These are phyloP conservation scores for Chaetodon trifasciatus DNA, from an alignment of 2,797 vertebrate species.

Conservation along the genomic window DNA sequence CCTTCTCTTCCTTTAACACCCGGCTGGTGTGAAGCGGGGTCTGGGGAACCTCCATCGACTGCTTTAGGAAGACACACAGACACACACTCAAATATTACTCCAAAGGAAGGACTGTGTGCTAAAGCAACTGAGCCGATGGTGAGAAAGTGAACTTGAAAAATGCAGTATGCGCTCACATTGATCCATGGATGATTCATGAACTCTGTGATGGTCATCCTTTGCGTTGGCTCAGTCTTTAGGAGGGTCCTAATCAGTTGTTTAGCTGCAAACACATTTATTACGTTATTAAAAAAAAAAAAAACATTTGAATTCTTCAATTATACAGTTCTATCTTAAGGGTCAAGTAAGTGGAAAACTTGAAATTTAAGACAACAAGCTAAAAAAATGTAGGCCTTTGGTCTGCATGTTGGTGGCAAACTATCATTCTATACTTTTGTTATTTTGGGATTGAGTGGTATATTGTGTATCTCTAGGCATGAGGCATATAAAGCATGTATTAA, in stretches of 20 bases:
- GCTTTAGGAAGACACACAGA: constrained; percentile 78
- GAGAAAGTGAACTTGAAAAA: not conserved
- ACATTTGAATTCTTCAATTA: not conserved
- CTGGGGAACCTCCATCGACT: constrained; percentile 96
- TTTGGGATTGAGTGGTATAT: not conserved
- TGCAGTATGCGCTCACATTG: constrained; percentile 85
- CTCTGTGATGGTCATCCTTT: constrained; percentile 98
- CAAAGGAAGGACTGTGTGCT: not conserved
- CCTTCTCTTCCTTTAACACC: constrained; percentile 96
- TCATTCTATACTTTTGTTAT: not conserved
- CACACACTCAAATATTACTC: constrained; percentile 1
- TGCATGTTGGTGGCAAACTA: not conserved
- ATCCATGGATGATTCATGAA: constrained; percentile 99
- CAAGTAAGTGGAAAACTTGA: not conserved
- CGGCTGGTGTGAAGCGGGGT: constrained; percentile 98
- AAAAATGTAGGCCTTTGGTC: too few species aligned
- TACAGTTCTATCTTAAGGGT: not conserved
- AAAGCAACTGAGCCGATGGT: not conserved
- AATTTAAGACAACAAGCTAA: not conserved
- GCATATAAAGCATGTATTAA: too few species aligned
- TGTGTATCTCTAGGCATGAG: not conserved
- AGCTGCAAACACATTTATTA: constrained; percentile 81
- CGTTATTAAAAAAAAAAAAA: not conserved
- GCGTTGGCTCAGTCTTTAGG: constrained; percentile 96
- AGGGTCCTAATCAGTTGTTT: constrained; percentile 96